phyloP scores from a whole-genome alignment of 2,113 vertebrate genomes.

The Dunckerocampus dactyliophorus region DNA sequence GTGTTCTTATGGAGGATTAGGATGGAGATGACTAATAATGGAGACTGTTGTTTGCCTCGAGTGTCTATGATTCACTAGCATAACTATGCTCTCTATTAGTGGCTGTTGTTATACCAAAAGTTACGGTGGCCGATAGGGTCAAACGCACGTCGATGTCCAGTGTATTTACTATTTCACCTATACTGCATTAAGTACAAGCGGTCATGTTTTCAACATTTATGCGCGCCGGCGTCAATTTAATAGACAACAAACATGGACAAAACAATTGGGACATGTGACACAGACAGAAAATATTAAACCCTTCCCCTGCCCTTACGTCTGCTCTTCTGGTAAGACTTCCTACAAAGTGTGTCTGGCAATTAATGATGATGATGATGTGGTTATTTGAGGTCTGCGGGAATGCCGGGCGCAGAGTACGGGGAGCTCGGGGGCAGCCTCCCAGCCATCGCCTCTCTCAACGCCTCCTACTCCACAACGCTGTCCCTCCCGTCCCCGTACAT shows the following conservation, averaged over 20 bases:
- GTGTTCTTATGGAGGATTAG: no score
- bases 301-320: no score
- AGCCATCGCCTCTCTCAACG: conserved; percentile 84
- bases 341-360: not conserved
- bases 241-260: not conserved
- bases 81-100: no score
- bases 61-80: no score
- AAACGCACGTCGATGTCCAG: no score
- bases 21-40: no score
- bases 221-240: not conserved
- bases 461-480: conserved; percentile 79
- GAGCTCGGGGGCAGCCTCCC: conserved; percentile 85
- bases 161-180: no score
- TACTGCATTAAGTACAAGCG: not conserved
- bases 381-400: conserved; percentile 33
- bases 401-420: conserved; percentile 72
- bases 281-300: no score
- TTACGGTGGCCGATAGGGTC: no score
- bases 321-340: not conserved
- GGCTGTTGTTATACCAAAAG: no score
- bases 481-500: conserved; percentile 72
- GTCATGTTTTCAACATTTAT: not conserved
- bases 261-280: not conserved
- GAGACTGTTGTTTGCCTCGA: no score
- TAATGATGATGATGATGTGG: no score